Percentiles rank a stretch among this genome's conserved stretches.
Conservation (phyloP, 2,888 invertebrate genomes). For the Agonopterix heracliana region DNA sequence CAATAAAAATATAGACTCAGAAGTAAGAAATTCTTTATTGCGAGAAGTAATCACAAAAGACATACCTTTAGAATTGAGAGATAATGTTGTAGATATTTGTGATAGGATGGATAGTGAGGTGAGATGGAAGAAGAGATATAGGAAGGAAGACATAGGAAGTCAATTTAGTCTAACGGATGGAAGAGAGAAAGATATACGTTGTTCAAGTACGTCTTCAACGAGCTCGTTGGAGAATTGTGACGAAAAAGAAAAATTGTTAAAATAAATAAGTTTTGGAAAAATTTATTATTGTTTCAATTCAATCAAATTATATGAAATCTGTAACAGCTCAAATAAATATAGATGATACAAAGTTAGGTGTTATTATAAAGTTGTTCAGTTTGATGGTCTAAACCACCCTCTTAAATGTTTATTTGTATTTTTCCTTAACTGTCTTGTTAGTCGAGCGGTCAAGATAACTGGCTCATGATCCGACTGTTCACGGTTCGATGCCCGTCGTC, state of each 20-base stretch:
- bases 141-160: conserved; percentile 29
- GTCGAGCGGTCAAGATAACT: too few relatives aligned
- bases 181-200: conserved; percentile 6
- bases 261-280: background rate
- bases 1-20: conserved; percentile 19
- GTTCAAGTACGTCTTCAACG: conserved; percentile 5
- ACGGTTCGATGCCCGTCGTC: too few relatives aligned
- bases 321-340: too few relatives aligned
- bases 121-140: conserved; percentile 39
- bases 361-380: too few relatives aligned
- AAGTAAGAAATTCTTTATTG: conserved; percentile 39
- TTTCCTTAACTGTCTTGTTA: too few relatives aligned
- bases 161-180: conserved; percentile 21
- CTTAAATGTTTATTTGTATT: too few relatives aligned
- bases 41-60: conserved; percentile 48
- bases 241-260: conserved; percentile 1
- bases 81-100: conserved; percentile 42
- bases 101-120: conserved; percentile 39
- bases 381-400: too few relatives aligned
- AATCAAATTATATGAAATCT: too few relatives aligned
- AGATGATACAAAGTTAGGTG: too few relatives aligned
- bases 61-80: conserved; percentile 46
- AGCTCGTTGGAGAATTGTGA: conserved; percentile 7
- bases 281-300: too few relatives aligned
- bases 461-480: too few relatives aligned